Evolutionary conservation across 1,140 invertebrate genomes (phyloP).

Genomic region (Mizuhopecten yessoensis): DNA sequence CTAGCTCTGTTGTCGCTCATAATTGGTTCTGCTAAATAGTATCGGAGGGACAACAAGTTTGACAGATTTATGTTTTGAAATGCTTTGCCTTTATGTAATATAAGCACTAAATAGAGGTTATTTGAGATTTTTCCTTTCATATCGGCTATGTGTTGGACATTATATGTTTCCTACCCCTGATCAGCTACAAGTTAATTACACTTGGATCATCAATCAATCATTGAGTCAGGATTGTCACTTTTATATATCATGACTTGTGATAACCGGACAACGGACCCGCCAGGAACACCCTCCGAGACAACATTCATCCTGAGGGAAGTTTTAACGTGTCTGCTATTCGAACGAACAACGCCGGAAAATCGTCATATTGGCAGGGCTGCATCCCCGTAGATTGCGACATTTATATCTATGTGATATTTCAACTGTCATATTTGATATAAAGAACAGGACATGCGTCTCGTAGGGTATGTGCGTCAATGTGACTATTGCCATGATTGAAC

Average conservation of each 20-base stretch:
- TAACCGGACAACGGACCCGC: background rate
- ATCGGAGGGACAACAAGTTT: too few species aligned
- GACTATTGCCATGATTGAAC: background rate
- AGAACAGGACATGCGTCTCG: background rate
- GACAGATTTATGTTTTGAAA: too few species aligned
- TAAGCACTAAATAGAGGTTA: too few species aligned
- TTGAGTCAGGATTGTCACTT: background rate
- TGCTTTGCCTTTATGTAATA: too few species aligned
- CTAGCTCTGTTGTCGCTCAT: too few species aligned
- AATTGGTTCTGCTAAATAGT: too few species aligned
- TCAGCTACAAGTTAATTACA: background rate
- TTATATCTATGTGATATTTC: background rate
- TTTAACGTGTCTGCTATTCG: background rate
- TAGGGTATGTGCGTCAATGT: background rate
- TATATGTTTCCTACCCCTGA: too few species aligned
- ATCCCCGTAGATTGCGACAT: background rate
- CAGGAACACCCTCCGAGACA: background rate
- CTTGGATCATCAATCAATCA: background rate
- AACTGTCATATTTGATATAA: background rate
- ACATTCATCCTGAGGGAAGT: background rate
- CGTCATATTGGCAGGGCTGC: background rate
- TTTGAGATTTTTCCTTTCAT: too few species aligned
- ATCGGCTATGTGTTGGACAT: too few species aligned
- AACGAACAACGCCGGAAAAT: background rate
- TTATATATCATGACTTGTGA: background rate